Evolutionary conservation across 2,888 invertebrate genomes (phyloP).

Genomic region (Polymixis flavicincta): DNA sequence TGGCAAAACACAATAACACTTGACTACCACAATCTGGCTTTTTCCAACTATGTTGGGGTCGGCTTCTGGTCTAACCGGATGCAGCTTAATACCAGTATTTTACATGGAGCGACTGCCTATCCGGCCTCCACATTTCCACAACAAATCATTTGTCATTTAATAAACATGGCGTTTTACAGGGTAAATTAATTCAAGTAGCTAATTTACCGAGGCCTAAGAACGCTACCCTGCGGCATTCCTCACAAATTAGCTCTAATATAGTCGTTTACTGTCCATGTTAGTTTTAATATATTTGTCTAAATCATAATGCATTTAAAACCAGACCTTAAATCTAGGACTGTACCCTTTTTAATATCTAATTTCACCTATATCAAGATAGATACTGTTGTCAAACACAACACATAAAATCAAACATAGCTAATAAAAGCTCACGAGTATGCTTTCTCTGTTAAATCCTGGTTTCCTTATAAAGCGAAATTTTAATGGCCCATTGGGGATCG

Average conservation of each 20-base stretch:
- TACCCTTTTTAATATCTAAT: not conserved
- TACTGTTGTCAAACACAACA: not conserved
- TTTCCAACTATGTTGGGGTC: no score
- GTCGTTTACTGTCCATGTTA: not conserved
- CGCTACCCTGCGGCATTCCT: slow-evolving; percentile 10
- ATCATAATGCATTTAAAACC: not conserved
- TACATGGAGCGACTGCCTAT: no score
- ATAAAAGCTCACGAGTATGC: not conserved
- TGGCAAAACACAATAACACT: no score
- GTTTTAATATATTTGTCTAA: not conserved
- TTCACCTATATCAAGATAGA: not conserved
- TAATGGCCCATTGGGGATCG: slow-evolving; percentile 32
- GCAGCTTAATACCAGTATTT: no score
- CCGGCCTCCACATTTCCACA: no score
- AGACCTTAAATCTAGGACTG: not conserved
- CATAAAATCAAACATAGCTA: slow-evolving; percentile 1
- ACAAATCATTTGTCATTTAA: not conserved
- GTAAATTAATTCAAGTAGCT: not conserved
- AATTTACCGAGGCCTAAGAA: not conserved
- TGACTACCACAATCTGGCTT: no score
- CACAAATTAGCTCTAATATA: not conserved
- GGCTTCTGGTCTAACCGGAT: no score
- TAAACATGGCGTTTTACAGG: not conserved
- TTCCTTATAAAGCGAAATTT: slow-evolving; percentile 39
- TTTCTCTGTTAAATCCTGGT: slow-evolving; percentile 15